A percentile compares a stretch with the other conserved stretches of the same genome.
Conservation (phyloP, 2,113 vertebrate species). For the Myxocyprinus asiaticus region DNA sequence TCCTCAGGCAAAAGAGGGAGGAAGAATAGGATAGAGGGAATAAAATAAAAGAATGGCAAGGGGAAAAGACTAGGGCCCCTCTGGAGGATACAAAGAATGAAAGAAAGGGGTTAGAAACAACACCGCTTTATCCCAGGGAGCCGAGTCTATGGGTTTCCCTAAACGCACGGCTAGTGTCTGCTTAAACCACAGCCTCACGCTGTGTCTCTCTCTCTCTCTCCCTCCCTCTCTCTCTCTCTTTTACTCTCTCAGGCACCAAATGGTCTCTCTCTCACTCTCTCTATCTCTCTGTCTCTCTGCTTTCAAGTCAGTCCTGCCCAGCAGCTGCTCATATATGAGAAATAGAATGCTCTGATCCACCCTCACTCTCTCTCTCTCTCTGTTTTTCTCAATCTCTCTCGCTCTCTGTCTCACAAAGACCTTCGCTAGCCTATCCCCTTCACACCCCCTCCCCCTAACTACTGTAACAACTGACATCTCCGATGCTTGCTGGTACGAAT, state of each 20-base stretch:
- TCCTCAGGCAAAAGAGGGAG: conserved; percentile 55
- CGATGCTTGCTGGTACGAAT: conserved; percentile 24
- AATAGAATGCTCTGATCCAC: conserved; percentile 66
- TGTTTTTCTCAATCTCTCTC: no score
- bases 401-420: conserved; percentile 58
- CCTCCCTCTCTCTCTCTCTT: conserved; percentile 63
- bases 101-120: conserved; percentile 42
- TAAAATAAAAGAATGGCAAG: conserved; percentile 47
- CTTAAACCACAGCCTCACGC: conserved; percentile 51
- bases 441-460: conserved; percentile 68
- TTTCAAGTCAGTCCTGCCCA: conserved; percentile 69
- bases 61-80: not conserved
- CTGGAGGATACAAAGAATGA: not conserved
- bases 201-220: conserved; percentile 9
- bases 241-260: conserved; percentile 36
- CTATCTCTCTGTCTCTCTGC: conserved; percentile 56
- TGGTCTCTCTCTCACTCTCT: conserved; percentile 19
- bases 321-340: conserved; percentile 75
- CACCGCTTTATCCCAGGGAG: conserved; percentile 71
- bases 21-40: conserved; percentile 52
- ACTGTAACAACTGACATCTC: conserved; percentile 70
- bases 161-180: conserved; percentile 67
- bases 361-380: conserved; percentile 60
- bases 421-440: conserved; percentile 64
- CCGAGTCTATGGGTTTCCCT: conserved; percentile 73